phyloP scores from a whole-genome alignment of 2,888 invertebrate genomes.

The Calliphora vomitoria region DNA sequence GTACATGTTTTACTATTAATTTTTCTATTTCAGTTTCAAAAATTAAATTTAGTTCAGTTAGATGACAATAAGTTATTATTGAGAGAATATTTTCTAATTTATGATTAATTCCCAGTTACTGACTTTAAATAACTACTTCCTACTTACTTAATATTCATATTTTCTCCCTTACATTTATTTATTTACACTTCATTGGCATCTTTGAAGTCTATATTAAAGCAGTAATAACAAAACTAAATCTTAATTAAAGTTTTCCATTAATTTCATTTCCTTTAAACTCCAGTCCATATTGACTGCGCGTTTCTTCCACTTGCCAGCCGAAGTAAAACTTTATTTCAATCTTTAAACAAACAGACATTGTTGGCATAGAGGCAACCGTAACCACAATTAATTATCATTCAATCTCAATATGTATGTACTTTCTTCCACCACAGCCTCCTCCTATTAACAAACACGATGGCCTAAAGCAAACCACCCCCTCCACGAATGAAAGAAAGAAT shows the following conservation, averaged over 20 bases:
- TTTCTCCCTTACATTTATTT: neutral
- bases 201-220: neutral
- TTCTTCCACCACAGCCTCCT: neutral
- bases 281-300: neutral
- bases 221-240: neutral
- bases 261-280: conserved; percentile 5
- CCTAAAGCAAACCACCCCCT: neutral
- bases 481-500: neutral
- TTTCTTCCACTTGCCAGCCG: neutral
- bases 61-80: too few species aligned
- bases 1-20: conserved; percentile 20
- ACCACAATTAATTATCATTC: conserved; percentile 60
- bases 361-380: conserved; percentile 25
- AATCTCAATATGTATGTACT: conserved; percentile 26
- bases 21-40: too few species aligned
- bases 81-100: too few species aligned
- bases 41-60: too few species aligned
- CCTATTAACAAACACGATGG: neutral
- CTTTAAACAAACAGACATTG: conserved; percentile 17
- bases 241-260: conserved; percentile 25
- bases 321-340: conserved; percentile 25
- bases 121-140: too few species aligned
- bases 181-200: neutral
- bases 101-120: too few species aligned
- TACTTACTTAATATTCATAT: neutral